Evolutionary conservation across 1,140 invertebrate genomes (phyloP).

Genomic region (Tetragonula clypearis): DNA sequence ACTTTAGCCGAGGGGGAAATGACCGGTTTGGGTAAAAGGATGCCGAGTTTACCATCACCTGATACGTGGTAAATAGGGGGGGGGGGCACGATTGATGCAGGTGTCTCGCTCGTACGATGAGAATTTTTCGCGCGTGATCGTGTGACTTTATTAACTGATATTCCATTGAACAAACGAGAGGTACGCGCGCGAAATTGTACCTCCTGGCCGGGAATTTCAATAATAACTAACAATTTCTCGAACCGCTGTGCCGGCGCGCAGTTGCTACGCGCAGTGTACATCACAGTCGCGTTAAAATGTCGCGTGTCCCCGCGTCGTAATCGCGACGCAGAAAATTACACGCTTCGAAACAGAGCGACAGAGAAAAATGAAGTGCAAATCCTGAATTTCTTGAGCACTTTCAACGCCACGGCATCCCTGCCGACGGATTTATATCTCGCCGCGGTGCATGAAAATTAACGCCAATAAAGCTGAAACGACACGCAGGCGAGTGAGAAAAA

Average conservation of each 20-base stretch:
- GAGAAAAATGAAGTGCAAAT: background rate
- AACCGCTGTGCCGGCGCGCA: background rate
- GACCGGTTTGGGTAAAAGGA: slow-evolving; percentile 47
- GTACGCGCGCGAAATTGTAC: slow-evolving; percentile 1
- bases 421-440: background rate
- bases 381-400: background rate
- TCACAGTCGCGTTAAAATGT: background rate
- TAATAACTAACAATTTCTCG: slow-evolving; percentile 11
- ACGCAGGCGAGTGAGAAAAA: no score
- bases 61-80: slow-evolving; percentile 40
- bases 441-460: background rate
- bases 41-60: slow-evolving; percentile 35
- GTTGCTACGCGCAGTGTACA: no score
- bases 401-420: no score
- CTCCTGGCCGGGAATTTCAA: background rate
- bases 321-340: background rate
- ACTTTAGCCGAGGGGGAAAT: slow-evolving; percentile 35
- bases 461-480: background rate
- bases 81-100: slow-evolving; percentile 35
- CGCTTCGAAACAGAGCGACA: background rate
- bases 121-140: slow-evolving; percentile 29
- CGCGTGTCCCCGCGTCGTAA: background rate
- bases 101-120: slow-evolving; percentile 17
- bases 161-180: slow-evolving; percentile 9
- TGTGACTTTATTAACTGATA: slow-evolving; percentile 41